Base-by-base conservation (phyloP, 2,888 invertebrate genomes). In the Caenorhabditis afra region DNA sequence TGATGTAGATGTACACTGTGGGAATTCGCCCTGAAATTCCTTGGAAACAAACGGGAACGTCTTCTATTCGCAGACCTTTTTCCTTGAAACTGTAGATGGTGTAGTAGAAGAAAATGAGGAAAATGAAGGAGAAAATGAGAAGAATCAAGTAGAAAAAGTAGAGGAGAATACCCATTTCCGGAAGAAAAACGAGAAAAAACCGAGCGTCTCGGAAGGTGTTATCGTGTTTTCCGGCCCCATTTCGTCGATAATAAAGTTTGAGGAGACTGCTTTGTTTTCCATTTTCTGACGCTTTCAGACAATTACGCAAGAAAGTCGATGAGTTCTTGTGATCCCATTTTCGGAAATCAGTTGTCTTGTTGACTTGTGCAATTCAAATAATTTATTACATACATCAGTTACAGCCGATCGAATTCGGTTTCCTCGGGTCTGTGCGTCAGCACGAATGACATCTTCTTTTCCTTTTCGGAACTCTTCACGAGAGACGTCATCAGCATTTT, bases 21-120 rank as follows among this genome's bases (percentile, higher is more conserved):
- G 64, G 64, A 8, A 65, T 52, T 12, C 29, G n/a, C 18, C 53
- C 64, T 65, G 64, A 50, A 65, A 57, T 4, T 50, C 11, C 22
- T 5, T 12, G 7, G 29, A 23, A 22, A 3, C 8, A 14, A 12
- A 52, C 23, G 22, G 4, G 12, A 35, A n/a, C 39, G 35, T 29
- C 39, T 10, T 57, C 4, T 1, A 8, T 39, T 4, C 10, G 3
- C 3, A 5, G 4, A 57, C 57, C 57, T 58, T 58, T 58, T 12
- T 41, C 20, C 41, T 41, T 58, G 57, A 41, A 58, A 20, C 41
- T 44, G 22, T 49, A 49, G 10, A 22, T 49, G 20, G 49, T 22
- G 22, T 49, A 22, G 49, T 22, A 49, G 22, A 49, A 49, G 7
- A 49, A 22, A 49, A 49, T 20, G 49, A 49, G 49, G 22, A 49